phyloP scores from a whole-genome alignment of 2,797 vertebrate species.

The Harpagifer antarcticus region DNA sequence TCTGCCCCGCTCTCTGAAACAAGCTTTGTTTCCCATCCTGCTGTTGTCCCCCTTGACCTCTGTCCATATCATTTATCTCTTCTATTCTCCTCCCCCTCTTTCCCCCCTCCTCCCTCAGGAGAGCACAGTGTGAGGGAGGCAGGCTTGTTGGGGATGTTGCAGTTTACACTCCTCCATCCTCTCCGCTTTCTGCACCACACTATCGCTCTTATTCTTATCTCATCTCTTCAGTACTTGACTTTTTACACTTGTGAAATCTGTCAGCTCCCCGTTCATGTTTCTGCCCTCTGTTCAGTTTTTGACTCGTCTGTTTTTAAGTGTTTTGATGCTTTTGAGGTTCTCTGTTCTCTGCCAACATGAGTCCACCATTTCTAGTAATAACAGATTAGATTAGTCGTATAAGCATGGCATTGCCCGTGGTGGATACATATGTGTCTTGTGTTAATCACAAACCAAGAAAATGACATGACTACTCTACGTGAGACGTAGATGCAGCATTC shows the following conservation, averaged over 20 bases:
- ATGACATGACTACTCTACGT: background rate
- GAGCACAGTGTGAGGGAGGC: conserved; percentile 12
- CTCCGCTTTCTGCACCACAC: conserved; percentile 6
- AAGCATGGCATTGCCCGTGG: background rate
- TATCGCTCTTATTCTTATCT: conserved; percentile 9
- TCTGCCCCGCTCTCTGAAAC: conserved; percentile 10
- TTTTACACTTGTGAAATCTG: conserved; percentile 9
- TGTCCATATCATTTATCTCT: conserved; percentile 4
- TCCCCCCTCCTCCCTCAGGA: background rate
- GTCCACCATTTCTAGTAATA: background rate
- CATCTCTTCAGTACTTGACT: background rate
- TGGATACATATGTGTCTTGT: background rate
- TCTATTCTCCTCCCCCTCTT: background rate
- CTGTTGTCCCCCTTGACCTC: conserved; percentile 7
- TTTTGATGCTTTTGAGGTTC: conserved; percentile 1
- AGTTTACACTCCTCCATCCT: conserved; percentile 16
- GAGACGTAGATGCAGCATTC: background rate
- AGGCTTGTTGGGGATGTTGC: conserved; percentile 1
- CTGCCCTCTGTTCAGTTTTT: conserved; percentile 1
- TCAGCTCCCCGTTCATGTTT: background rate
- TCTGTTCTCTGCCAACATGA: background rate
- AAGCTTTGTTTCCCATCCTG: background rate
- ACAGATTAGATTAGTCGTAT: conserved; percentile 7
- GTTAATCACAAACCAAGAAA: background rate
- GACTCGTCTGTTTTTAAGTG: background rate